Base-by-base conservation (phyloP, 2,888 invertebrate genomes). In the Spilarctia lutea region DNA sequence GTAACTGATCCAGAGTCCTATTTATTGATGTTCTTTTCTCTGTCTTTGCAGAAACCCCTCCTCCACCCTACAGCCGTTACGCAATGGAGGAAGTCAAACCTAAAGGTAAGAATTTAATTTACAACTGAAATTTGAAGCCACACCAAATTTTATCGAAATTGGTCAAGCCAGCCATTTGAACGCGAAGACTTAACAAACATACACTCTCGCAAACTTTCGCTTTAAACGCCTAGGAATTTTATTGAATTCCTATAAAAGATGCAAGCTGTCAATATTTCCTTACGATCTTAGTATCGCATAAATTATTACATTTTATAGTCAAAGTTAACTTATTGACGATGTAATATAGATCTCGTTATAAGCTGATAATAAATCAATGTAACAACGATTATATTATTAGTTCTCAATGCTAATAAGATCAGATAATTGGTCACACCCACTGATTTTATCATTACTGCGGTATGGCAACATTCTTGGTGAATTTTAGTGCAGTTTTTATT, bases 31-130 rank as follows among this genome's bases (percentile, higher is more conserved):
- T 66, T 30, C 70, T 71, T 56, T 86, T 89, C 81, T 83, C 87
- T 87, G 91, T 89, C 86, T 89, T 97, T 97, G 74, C 97, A 98
- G 98, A 98, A 96, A 97, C 97, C 89, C 98, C 98, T 89, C 98
- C 98, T 89, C 98, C 98, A 87, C 98, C 98, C 83, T 98, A 98
- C 96, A 97, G 97, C 93, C 97, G 97, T 91, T 97, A 97, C 94
- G 97, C 97, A 88, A 96, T 97, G 96, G 96, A 97, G 91, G 96
- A 97, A 94, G 96, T 97, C 92, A 97, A 97, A 96, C 97, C 98
- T 98, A 94, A 97, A 88, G 85, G 97, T 94, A 82, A 84, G 76
- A 16, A 13, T 45, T 45, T 45, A 45, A 45, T 16, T 16, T 45
- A 45, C 1, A 45, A 45, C 16, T 16, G 0, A 16, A 16, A 45